A percentile compares a stretch with the other conserved stretches of the same genome.
Evolutionary conservation across 2,113 vertebrate genomes (phyloP).

Genomic region (Chaetodon auriga): DNA sequence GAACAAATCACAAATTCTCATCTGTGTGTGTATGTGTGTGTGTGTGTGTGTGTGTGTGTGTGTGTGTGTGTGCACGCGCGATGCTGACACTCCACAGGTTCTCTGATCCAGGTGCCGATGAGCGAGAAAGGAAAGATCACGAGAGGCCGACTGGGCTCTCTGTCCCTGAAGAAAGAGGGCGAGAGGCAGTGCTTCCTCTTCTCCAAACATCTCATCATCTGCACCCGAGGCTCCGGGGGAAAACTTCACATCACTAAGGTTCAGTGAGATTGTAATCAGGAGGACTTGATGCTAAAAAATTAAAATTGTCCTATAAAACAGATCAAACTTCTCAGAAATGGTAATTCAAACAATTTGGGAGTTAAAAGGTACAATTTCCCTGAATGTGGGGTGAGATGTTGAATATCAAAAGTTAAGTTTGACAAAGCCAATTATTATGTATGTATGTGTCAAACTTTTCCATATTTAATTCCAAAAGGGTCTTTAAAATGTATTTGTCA

Average conservation of each 20-base stretch:
- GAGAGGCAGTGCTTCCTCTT: conserved; percentile 98
- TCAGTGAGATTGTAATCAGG: neutral
- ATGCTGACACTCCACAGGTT: conserved; percentile 78
- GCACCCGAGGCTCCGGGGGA: conserved; percentile 93
- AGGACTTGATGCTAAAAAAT: neutral
- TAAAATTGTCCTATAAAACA: neutral
- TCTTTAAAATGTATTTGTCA: neutral
- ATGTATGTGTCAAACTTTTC: neutral
- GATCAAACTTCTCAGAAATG: neutral
- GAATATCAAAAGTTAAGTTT: neutral
- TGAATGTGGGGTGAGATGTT: neutral
- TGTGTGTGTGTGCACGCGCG: neutral
- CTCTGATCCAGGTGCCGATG: conserved; percentile 97
- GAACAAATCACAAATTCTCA: neutral
- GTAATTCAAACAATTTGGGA: no score
- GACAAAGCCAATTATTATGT: neutral
- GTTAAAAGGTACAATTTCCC: neutral
- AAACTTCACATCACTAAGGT: conserved; percentile 98
- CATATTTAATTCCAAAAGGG: neutral
- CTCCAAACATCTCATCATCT: conserved; percentile 97
- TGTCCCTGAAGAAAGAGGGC: conserved; percentile 95
- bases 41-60: neutral
- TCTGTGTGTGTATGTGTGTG: neutral
- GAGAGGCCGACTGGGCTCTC: conserved; percentile 92
- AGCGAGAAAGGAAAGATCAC: conserved; percentile 96